A percentile compares a stretch with the other conserved stretches of the same genome.
phyloP scores from a whole-genome alignment of 1,140 invertebrate genomes.

The Apis florea region DNA sequence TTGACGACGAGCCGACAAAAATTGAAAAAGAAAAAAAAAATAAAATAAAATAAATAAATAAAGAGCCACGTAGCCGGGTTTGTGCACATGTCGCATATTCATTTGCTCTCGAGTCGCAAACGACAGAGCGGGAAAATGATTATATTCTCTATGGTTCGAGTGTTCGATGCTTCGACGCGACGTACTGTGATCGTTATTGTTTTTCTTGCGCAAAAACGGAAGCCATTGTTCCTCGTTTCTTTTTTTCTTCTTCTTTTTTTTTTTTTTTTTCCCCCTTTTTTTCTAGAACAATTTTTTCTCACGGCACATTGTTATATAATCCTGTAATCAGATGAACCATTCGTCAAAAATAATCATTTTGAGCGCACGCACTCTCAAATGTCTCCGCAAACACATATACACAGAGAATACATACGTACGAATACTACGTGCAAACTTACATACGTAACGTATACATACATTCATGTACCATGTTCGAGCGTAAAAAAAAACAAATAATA shows the following conservation, averaged over 20 bases:
- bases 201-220: neutral
- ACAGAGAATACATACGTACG: neutral
- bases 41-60: neutral
- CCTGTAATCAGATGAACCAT: constrained; percentile 28
- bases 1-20: neutral
- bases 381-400: neutral
- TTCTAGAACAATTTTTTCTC: neutral
- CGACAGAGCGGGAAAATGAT: neutral
- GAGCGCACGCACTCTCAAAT: neutral
- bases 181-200: constrained; percentile 47
- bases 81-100: constrained; percentile 31
- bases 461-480: neutral
- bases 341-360: constrained; percentile 36
- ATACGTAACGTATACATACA: constrained; percentile 19
- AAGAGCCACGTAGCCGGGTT: constrained; percentile 40
- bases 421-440: neutral
- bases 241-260: neutral
- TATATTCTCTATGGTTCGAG: constrained; percentile 8
- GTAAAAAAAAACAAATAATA: constrained; percentile 5
- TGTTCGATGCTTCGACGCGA: constrained; percentile 32
- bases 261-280: neutral
- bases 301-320: constrained; percentile 16
- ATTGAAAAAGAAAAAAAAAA: neutral
- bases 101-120: constrained; percentile 5
- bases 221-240: constrained; percentile 16